A percentile compares a stretch with the other conserved stretches of the same genome.
phyloP scores from a whole-genome alignment of 2,888 invertebrate species.

The Sesamia inferens region DNA sequence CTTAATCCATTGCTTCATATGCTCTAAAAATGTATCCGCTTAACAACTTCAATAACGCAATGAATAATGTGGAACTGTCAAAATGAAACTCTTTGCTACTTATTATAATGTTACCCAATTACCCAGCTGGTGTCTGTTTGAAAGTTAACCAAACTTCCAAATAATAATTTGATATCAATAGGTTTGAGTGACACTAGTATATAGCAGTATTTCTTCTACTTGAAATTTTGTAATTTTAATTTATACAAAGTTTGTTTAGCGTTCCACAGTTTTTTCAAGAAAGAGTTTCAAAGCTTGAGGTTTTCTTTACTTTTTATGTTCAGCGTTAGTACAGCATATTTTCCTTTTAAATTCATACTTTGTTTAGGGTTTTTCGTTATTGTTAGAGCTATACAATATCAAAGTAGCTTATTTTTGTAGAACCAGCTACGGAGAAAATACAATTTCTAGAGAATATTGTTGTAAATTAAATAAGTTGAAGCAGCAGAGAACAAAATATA shows the following conservation, averaged over 20 bases:
- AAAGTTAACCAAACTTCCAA: neutral
- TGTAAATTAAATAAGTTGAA: neutral
- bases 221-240: slow-evolving; percentile 10
- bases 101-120: too few relatives aligned
- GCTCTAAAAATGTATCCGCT: too few relatives aligned
- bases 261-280: slow-evolving; percentile 32
- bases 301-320: slow-evolving; percentile 29
- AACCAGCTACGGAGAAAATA: neutral
- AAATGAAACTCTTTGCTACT: too few relatives aligned
- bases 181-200: neutral
- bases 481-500: neutral
- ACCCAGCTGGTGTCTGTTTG: too few relatives aligned
- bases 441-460: neutral
- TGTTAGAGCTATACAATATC: slow-evolving; percentile 10
- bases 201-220: neutral
- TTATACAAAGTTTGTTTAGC: slow-evolving; percentile 26
- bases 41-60: too few relatives aligned
- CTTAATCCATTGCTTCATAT: too few relatives aligned
- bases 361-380: slow-evolving; percentile 26
- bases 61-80: too few relatives aligned
- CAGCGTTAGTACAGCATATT: slow-evolving; percentile 33
- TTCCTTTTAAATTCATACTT: slow-evolving; percentile 49
- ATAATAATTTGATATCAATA: slow-evolving; percentile 2
- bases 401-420: neutral
- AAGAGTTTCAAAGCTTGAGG: slow-evolving; percentile 28